Base-by-base conservation (phyloP, 1,140 invertebrate genomes). In the Drosophila arizonae region DNA sequence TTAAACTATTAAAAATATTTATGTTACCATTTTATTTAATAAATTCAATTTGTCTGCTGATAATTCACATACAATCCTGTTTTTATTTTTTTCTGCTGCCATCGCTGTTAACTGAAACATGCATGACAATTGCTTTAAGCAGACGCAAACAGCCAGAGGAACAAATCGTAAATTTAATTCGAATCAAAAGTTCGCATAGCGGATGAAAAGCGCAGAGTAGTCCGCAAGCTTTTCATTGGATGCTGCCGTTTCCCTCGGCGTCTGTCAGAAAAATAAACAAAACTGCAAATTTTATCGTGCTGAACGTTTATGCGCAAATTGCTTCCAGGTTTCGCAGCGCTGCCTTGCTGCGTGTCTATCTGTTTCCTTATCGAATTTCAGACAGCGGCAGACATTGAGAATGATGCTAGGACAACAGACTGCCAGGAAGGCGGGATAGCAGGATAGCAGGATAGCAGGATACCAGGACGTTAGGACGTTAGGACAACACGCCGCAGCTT, bases 231-330 rank as follows among this genome's bases (percentile, higher is more conserved):
- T 72, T 68, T 66, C 63, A 66, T 17, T 17, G 43, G 43, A 57
- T 66, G 77, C 64, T 60, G 52, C 26, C 28, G 79, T 48, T 69
- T 64, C n/a, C 51, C 45, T 15, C 68, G 68, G 74, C 77, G 79
- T 87, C 84, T 87, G 84, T 80, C 80, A 80, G 79, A 78, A 84
- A 84, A 88, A 88, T 88, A 88, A 88, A 88, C 84, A 88, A 82
- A 88, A 88, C 84, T 88, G 84, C 73, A 80, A 88, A 84, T 88
- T 88, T 88, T 88, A 88, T 88, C 84, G 84, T 79, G 57, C 71
- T 80, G 73, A 88, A 88, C 85, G 85, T 89, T 88, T 88, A 88
- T 84, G 80, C 85, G 87, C 84, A 89, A 88, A 88, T 88, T 89
- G 84, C 85, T 88, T 88, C 79, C 85, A 88, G 84, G 84, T 88